These are phyloP conservation scores for Macrobrachium rosenbergii DNA, from an alignment of 1,140 invertebrate genomes.

Conservation along the genomic window DNA sequence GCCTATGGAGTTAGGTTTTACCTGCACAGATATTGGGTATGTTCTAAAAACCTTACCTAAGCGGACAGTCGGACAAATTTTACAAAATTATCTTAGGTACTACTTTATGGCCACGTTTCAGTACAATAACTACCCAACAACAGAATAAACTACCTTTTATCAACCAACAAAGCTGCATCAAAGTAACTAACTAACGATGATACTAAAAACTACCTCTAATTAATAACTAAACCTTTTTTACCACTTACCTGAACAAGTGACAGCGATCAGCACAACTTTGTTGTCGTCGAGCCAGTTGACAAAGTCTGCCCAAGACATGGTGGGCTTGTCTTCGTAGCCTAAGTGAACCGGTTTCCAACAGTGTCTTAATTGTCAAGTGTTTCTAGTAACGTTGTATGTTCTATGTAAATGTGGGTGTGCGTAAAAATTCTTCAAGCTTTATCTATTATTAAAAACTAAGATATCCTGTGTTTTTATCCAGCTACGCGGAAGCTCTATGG, in stretches of 20 bases:
- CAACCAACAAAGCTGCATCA: neutral
- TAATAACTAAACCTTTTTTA: no score
- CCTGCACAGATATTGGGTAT: no score
- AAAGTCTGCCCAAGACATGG: slow-evolving; percentile 42
- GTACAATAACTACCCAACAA: neutral
- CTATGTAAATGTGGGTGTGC: neutral
- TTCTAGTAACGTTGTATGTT: neutral
- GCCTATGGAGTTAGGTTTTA: no score
- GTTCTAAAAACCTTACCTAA: no score
- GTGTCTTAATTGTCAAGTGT: no score
- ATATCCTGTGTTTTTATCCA: no score
- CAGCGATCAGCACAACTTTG: slow-evolving; percentile 53
- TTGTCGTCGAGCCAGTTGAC: slow-evolving; percentile 48
- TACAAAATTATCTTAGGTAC: neutral
- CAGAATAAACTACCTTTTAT: neutral
- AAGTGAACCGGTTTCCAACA: no score
- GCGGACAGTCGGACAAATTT: no score
- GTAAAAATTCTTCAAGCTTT: no score
- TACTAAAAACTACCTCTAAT: no score
- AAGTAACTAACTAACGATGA: neutral
- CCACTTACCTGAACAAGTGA: slow-evolving; percentile 46
- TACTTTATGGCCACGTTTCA: neutral
- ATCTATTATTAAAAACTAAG: no score
- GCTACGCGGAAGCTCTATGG: no score
- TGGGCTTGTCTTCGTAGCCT: neutral